Conservation (phyloP, 2,888 invertebrate genomes). For the Auanema sp. region DNA sequence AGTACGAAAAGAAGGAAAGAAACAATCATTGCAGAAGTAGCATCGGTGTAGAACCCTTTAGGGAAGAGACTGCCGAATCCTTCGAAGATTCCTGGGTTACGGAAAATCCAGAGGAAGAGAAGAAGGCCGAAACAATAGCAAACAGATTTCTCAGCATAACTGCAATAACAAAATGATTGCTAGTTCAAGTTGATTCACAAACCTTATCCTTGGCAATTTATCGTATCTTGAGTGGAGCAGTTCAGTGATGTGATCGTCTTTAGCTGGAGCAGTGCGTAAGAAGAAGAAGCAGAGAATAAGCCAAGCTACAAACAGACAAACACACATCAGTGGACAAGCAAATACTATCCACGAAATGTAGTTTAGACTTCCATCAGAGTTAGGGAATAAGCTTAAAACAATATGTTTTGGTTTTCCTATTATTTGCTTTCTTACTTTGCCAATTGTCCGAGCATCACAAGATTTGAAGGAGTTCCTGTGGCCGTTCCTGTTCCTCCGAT, state of each 20-base stretch:
- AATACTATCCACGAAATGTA: slow-evolving; percentile 59
- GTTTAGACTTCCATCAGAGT: slow-evolving; percentile 49
- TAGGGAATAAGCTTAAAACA: slow-evolving; percentile 47
- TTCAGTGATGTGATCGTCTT: slow-evolving; percentile 46
- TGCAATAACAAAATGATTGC: slow-evolving; percentile 12
- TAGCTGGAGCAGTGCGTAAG: slow-evolving; percentile 41
- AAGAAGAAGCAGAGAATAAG: slow-evolving; percentile 38
- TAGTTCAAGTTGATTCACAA: not conserved
- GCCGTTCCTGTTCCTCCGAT: slow-evolving; percentile 60
- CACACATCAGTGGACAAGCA: slow-evolving; percentile 51
- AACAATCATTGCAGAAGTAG: slow-evolving; percentile 76
- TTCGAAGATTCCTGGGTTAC: slow-evolving; percentile 82
- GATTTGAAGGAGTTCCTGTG: slow-evolving; percentile 59
- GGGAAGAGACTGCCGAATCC: slow-evolving; percentile 36
- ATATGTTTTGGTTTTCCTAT: not conserved
- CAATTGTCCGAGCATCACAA: slow-evolving; percentile 58
- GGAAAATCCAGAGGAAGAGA: slow-evolving; percentile 84
- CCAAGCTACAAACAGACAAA: slow-evolving; percentile 50
- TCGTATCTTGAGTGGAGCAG: slow-evolving; percentile 48
- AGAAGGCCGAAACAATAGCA: slow-evolving; percentile 74
- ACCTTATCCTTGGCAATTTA: slow-evolving; percentile 57
- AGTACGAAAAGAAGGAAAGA: slow-evolving; percentile 81
- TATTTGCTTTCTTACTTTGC: slow-evolving; percentile 38
- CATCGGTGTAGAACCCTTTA: slow-evolving; percentile 64
- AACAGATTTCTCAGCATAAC: slow-evolving; percentile 53